phyloP scores from a whole-genome alignment of 2,888 invertebrate genomes.

The Harpalus rufipes region DNA sequence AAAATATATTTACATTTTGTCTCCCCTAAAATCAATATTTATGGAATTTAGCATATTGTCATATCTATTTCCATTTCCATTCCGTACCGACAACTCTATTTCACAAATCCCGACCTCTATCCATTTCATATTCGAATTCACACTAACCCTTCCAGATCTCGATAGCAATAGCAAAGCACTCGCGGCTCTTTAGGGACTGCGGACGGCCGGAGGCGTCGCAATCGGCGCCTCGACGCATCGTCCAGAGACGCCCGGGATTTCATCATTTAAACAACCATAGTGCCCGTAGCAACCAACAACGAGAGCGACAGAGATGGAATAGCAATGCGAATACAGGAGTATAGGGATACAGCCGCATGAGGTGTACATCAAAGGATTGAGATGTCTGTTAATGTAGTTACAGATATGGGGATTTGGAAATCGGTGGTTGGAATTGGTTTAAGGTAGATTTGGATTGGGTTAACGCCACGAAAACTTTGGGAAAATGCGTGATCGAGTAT shows the following conservation, averaged over 20 bases:
- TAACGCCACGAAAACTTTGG: background rate
- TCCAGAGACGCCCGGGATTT: constrained; percentile 40
- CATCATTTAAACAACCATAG: constrained; percentile 49
- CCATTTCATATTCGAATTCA: constrained; percentile 2
- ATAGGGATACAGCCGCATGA: background rate
- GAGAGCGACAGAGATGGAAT: background rate
- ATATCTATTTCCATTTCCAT: background rate
- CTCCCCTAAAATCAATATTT: background rate
- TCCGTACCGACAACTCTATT: background rate
- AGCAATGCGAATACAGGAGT: background rate
- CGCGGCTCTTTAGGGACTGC: constrained; percentile 30
- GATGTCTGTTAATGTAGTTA: background rate
- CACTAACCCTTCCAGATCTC: background rate
- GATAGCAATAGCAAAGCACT: background rate
- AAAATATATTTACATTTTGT: no score
- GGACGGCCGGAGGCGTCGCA: background rate
- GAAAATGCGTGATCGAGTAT: background rate
- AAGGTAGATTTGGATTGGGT: background rate
- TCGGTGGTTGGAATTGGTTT: background rate
- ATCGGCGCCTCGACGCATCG: constrained; percentile 1
- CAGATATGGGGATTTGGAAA: constrained; percentile 18
- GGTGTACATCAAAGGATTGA: background rate
- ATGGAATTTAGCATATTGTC: background rate
- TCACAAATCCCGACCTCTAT: background rate
- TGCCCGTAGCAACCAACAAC: no score